Evolutionary conservation across 2,113 vertebrate genomes (phyloP), one percentile per base, ranked within the genome.

Genomic region (Hippocampus comes): DNA sequence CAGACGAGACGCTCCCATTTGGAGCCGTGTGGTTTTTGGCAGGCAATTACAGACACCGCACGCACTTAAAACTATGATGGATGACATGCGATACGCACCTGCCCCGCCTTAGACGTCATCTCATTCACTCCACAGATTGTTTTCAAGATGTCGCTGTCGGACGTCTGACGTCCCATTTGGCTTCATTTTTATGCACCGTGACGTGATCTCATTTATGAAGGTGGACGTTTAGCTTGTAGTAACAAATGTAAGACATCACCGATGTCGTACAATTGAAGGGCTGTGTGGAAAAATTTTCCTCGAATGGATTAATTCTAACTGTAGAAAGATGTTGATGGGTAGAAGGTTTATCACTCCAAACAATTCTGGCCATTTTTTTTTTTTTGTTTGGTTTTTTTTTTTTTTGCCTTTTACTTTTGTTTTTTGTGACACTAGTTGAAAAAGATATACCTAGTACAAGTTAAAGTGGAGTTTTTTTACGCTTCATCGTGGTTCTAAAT

Each of bases 11-110:
- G 34, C 34, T 63, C 18, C 34, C 34, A 41, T 63, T 41, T 42
- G 20, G 34, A 41, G 18, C 23, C 56, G 56, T 27, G 61, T 15
- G 21, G 11, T 25, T 42, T 65, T 23, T 15, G 63, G 38, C 41
- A 65, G 10, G 41, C 38, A 23, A 65, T 65, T 17, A 43, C 41
- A 23, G 41, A 63, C 3, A n/a, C 14, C 18, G 38, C 34, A 18
- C 17, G 30, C 59, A 61, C 59, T 61, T 63, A 63, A 42, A 63
- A 63, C 9, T 43, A 43, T 43, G 63, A 64, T 43, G 41, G 61
- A 63, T 42, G 61, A 63, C 34, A 5, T 41, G 61, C 30, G 34
- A 63, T 21, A 41, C 20, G 61, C 61, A 59, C 23, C 23, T 59
- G 56, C 23, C 41, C 34, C 41, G 34, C n/a, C 41, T 63, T 63